Percentiles rank a stretch among this genome's conserved stretches.
Evolutionary conservation across 2,888 invertebrate species (phyloP).

Genomic region (Unio pictorum): DNA sequence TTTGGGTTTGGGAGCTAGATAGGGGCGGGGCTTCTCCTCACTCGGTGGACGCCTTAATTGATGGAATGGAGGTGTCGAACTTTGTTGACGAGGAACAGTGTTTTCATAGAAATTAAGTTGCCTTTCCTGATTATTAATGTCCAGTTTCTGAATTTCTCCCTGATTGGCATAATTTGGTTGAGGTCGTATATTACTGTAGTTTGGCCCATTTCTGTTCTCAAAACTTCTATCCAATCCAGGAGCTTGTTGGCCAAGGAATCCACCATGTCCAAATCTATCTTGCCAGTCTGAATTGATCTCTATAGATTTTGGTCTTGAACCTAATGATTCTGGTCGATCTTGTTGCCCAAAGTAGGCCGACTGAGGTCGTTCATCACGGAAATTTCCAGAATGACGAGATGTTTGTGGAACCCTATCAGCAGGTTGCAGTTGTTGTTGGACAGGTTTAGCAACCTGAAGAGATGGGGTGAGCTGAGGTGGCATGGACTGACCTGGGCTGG

Average conservation of each 20-base stretch:
- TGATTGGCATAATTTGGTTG: slow-evolving; percentile 53
- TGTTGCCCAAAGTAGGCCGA: slow-evolving; percentile 56
- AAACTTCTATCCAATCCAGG: slow-evolving; percentile 38
- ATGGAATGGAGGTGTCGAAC: slow-evolving; percentile 58
- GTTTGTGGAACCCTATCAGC: slow-evolving; percentile 45
- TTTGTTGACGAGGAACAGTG: slow-evolving; percentile 52
- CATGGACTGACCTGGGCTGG: slow-evolving; percentile 15
- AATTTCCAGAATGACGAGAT: slow-evolving; percentile 43
- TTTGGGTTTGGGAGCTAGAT: slow-evolving; percentile 49
- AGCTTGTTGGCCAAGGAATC: slow-evolving; percentile 33
- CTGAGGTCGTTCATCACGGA: slow-evolving; percentile 52
- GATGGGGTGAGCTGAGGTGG: slow-evolving; percentile 18
- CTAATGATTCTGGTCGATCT: slow-evolving; percentile 39
- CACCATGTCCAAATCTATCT: slow-evolving; percentile 51
- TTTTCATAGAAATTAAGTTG: slow-evolving; percentile 66
- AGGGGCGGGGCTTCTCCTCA: slow-evolving; percentile 39
- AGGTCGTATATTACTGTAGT: slow-evolving; percentile 48
- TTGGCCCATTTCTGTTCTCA: slow-evolving; percentile 38
- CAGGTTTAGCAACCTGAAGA: slow-evolving; percentile 9
- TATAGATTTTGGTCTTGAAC: slow-evolving; percentile 56
- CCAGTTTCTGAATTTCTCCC: slow-evolving; percentile 64
- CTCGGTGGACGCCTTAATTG: slow-evolving; percentile 45
- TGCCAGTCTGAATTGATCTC: slow-evolving; percentile 59
- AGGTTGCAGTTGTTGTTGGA: slow-evolving; percentile 16
- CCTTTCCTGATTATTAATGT: slow-evolving; percentile 52